Base-by-base conservation (phyloP, 1,140 invertebrate species). In the Drosophila mauritiana region DNA sequence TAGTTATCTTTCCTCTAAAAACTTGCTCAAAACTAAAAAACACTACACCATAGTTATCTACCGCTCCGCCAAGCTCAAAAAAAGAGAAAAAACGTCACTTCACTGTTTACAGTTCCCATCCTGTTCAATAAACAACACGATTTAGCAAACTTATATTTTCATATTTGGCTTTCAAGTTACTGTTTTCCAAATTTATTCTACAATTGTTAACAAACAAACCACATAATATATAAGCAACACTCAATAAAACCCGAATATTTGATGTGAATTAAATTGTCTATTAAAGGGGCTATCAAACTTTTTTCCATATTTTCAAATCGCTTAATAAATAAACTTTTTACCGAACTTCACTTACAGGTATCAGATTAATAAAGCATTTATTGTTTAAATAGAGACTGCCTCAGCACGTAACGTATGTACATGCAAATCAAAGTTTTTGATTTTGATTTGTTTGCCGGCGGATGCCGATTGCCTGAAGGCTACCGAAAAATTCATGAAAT, bases 401-500 rank as follows among this genome's bases (percentile, higher is more conserved):
- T 43, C 31, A 22, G 20, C 20, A 22, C 31, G 15, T 12, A 12
- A 42, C 49, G 25, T 17, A 17, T 17, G 17, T 25, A 37, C 58
- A 46, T 10, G 40, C 51, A 69, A 69, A 70, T 70, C 67, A 70
- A 48, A 36, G 52, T 57, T 54, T 48, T 46, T 69, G 40, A 68
- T 46, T 67, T 69, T 48, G 67, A 70, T 70, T 70, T 68, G 46
- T 20, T 25, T 45, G 25, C 25, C 15, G 15, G 22, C 4, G n/a
- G 15, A 56, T 27, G 36, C 42, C n/a, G 5, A 52, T 39, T 10
- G 63, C 49, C 75, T 10, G 39, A 46, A 45, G 73, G 79, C 80
- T 57, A 42, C 20, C 52, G 25, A 59, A 63, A 64, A 48, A 59
- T 59, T 34, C 65, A 62, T 59, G 65, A 77, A 84, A 85, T 84